Percentiles rank a stretch among this genome's conserved stretches.
Evolutionary conservation across 2,888 invertebrate species (phyloP).

Genomic region (Drosophila meridionalis): DNA sequence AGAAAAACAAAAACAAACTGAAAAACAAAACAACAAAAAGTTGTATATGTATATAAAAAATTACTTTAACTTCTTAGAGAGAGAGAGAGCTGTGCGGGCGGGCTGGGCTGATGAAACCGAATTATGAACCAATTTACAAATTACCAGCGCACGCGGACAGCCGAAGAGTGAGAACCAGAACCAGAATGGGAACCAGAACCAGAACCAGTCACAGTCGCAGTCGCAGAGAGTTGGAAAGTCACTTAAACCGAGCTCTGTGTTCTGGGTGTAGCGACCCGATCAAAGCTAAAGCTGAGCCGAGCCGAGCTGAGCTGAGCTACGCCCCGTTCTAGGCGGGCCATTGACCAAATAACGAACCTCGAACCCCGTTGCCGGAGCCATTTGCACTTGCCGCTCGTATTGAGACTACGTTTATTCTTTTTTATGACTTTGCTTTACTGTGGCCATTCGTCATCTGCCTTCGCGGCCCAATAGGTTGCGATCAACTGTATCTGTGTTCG

Average conservation of each 20-base stretch:
- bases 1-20: slow-evolving; percentile 14
- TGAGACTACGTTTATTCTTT: slow-evolving; percentile 11
- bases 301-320: slow-evolving; percentile 24
- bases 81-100: slow-evolving; percentile 43
- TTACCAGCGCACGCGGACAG: slow-evolving; percentile 62
- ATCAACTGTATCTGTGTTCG: slow-evolving; percentile 1
- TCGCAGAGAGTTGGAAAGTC: slow-evolving; percentile 14
- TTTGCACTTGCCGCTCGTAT: slow-evolving; percentile 51
- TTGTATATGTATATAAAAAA: slow-evolving; percentile 28
- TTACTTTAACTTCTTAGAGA: slow-evolving; percentile 27
- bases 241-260: slow-evolving; percentile 4
- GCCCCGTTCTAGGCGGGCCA: slow-evolving; percentile 64
- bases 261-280: slow-evolving; percentile 15
- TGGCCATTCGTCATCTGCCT: slow-evolving; percentile 33
- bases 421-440: slow-evolving; percentile 27
- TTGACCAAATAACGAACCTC: slow-evolving; percentile 77
- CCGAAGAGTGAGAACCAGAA: slow-evolving; percentile 26
- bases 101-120: slow-evolving; percentile 64
- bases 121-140: slow-evolving; percentile 82
- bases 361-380: slow-evolving; percentile 41
- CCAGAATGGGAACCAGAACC: slow-evolving; percentile 2
- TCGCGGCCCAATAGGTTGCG: slow-evolving; percentile 22
- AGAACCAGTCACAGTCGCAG: neutral
- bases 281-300: slow-evolving; percentile 14
- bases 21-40: slow-evolving; percentile 25